phyloP scores from a whole-genome alignment of 2,113 vertebrate genomes.

The Emydura subglobosa region DNA sequence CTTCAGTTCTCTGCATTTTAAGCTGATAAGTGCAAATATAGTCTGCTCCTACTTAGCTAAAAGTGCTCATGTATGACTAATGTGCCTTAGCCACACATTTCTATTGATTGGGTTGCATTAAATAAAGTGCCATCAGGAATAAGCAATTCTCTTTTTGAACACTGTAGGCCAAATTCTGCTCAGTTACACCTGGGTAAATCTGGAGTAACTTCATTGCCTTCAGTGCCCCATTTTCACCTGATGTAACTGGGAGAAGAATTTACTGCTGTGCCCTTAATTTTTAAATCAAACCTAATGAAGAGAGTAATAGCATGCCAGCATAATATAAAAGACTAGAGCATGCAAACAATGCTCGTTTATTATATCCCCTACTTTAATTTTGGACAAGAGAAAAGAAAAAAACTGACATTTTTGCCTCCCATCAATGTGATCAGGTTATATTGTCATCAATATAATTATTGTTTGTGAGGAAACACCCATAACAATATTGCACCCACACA shows the following conservation, averaged over 20 bases:
- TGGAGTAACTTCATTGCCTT: not conserved
- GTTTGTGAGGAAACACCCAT: not conserved
- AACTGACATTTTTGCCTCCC: not conserved
- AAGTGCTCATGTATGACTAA: not conserved
- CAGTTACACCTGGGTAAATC: not conserved
- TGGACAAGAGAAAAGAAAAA: not conserved
- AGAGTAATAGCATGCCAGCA: not conserved
- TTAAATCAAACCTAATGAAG: not conserved
- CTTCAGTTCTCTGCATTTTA: not conserved
- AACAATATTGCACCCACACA: not conserved
- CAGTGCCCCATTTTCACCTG: not conserved
- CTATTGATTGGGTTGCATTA: not conserved
- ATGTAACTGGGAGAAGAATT: not conserved
- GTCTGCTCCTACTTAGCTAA: not conserved
- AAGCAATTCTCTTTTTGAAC: not conserved
- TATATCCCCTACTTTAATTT: not conserved
- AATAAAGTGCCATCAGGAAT: not conserved
- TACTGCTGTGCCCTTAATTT: not conserved
- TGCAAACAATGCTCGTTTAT: not conserved
- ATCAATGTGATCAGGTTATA: not conserved
- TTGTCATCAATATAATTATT: not conserved
- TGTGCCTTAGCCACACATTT: not conserved
- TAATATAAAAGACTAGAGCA: not conserved
- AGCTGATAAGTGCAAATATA: not conserved
- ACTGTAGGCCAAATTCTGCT: not conserved